These are phyloP conservation scores for Alligator sinensis DNA, from an alignment of 2,113 vertebrate species.

Conservation along the genomic window DNA sequence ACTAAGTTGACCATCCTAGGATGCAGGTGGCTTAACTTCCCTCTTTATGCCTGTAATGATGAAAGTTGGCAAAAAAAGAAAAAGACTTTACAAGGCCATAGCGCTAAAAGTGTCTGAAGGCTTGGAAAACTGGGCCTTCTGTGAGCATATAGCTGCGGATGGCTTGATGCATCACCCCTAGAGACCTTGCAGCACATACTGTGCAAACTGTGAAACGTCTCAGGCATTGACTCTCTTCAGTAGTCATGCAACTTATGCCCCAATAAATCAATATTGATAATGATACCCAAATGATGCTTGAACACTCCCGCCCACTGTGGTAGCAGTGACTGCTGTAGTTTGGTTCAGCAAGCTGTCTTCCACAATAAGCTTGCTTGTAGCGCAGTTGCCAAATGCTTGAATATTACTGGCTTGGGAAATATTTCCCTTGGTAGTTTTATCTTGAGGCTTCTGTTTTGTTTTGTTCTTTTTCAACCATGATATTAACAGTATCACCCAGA, in stretches of 20 bases:
- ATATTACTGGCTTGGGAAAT: slow-evolving; percentile 30
- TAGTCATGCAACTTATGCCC: slow-evolving; percentile 2
- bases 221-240: background rate
- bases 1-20: background rate
- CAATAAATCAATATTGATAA: background rate
- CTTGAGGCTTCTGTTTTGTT: background rate
- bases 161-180: background rate
- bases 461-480: background rate
- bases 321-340: background rate
- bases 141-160: background rate
- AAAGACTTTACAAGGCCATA: accelerated
- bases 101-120: background rate
- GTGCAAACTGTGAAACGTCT: background rate
- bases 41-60: background rate
- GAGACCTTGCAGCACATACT: background rate
- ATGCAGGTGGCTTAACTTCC: background rate
- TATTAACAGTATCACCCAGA: slow-evolving; percentile 47
- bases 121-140: background rate
- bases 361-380: slow-evolving; percentile 14
- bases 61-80: background rate
- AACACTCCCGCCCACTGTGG: background rate
- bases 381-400: slow-evolving; percentile 9
- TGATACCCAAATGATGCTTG: background rate
- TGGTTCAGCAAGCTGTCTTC: slow-evolving; percentile 25
- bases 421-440: slow-evolving; percentile 58